Base-by-base conservation (phyloP, 2,888 invertebrate species). In the Hyposoter didymator region DNA sequence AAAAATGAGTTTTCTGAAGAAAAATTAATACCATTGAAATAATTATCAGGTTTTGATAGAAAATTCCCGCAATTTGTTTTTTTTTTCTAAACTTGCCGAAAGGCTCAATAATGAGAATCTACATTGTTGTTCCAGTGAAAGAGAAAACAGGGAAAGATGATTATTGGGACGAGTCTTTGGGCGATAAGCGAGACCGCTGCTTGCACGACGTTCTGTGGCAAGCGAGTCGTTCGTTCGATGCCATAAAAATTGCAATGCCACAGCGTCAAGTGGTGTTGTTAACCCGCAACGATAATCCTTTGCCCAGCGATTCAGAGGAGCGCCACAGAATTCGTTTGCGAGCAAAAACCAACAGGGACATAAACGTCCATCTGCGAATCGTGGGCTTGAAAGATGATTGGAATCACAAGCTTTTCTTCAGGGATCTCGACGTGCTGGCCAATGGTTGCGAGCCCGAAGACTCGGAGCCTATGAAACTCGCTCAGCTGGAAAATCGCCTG, bases 351-450 rank as follows among this genome's bases (percentile, higher is more conserved):
- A 89, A 82, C 43, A 43, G 39, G 4, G 78, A 89, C 0, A 19
- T 84, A 19, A 78, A 79, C 2, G 17, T 90, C 2, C 52, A 87
- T 8, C 72, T 91, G 28, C 73, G 62, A 0, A 79, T 91, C 1
- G 28, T 90, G 1, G 88, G 89, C 47, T 66, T 90, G 19, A 86
- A 87, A 5, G 28, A 87, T 0, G 43, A 87, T 22, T 91, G 91
- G 91, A 59, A 87, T 43, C 80, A 84, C 1, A 64, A 88, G 14
- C 22, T 72, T 0, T 91, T 91, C 28, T 91, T 89, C 59, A 88
- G 87, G 75, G 90, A 91, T 64, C 39, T 91, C 0, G 90, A 90
- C 49, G 85, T 91, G 17, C 52, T 88, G 10, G 89, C 90, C 0
- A 76, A 85, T 8, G 82, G 89, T n/a, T 66, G 87, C 3, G 72